Conservation (phyloP, 1,140 invertebrate genomes). For the Zophobas morio region DNA sequence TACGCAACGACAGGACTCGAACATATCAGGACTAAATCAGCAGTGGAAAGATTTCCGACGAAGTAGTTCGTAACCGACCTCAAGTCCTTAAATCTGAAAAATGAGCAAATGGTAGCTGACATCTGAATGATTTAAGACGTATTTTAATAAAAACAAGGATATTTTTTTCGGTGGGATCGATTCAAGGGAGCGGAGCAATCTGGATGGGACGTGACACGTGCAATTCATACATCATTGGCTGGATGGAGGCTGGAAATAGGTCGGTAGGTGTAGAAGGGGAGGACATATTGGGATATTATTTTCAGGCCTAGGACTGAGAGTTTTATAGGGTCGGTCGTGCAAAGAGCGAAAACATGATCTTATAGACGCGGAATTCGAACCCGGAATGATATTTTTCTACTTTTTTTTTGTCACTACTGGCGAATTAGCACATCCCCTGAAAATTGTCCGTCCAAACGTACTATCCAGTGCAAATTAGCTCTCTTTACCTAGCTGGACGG, state of each 20-base stretch:
- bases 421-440: background rate
- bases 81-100: conserved; percentile 75
- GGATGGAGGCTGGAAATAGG: background rate
- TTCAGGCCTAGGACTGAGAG: background rate
- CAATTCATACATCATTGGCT: conserved; percentile 3
- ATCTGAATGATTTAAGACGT: background rate
- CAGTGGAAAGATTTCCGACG: conserved; percentile 78
- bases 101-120: conserved; percentile 38
- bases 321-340: background rate
- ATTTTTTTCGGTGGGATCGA: conserved; percentile 13
- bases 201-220: conserved; percentile 10
- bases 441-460: background rate
- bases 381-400: too few relatives aligned
- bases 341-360: background rate
- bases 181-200: background rate
- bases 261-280: background rate
- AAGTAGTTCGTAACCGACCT: conserved; percentile 84
- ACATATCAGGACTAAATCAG: conserved; percentile 75
- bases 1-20: conserved; percentile 72
- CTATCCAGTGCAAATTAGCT: background rate
- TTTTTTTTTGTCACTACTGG: too few relatives aligned
- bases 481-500: background rate
- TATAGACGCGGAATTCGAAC: too few relatives aligned
- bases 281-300: background rate
- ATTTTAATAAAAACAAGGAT: conserved; percentile 4